phyloP scores from a whole-genome alignment of 2,797 vertebrate genomes.

The Amazona ochrocephala region DNA sequence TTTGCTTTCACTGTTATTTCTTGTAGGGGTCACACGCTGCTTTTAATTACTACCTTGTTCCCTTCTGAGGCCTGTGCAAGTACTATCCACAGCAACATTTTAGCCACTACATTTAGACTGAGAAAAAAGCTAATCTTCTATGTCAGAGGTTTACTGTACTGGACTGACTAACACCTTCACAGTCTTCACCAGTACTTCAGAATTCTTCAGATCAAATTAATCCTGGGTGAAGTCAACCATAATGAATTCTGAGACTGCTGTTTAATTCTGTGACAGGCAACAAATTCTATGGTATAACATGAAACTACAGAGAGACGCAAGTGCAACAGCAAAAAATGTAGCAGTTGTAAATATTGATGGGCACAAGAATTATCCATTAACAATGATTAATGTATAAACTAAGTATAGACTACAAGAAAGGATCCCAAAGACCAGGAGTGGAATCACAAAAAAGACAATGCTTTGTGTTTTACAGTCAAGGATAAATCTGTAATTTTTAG shows the following conservation, averaged over 20 bases:
- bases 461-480: neutral
- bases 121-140: neutral
- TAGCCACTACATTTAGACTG: neutral
- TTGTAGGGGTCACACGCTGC: neutral
- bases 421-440: neutral
- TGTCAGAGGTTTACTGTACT: neutral
- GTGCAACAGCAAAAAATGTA: neutral
- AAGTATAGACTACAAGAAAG: neutral
- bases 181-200: neutral
- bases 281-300: neutral
- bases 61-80: neutral
- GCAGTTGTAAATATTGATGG: neutral
- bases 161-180: neutral
- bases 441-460: neutral
- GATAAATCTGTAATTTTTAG: neutral
- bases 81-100: neutral
- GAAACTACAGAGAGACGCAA: neutral
- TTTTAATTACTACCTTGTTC: constrained; percentile 26
- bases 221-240: neutral
- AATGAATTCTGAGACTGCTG: neutral
- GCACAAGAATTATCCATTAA: neutral
- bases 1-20: neutral
- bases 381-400: neutral
- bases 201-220: neutral
- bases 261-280: neutral